Evolutionary conservation across 2,797 vertebrate species (phyloP).

Genomic region (Pterois miles): DNA sequence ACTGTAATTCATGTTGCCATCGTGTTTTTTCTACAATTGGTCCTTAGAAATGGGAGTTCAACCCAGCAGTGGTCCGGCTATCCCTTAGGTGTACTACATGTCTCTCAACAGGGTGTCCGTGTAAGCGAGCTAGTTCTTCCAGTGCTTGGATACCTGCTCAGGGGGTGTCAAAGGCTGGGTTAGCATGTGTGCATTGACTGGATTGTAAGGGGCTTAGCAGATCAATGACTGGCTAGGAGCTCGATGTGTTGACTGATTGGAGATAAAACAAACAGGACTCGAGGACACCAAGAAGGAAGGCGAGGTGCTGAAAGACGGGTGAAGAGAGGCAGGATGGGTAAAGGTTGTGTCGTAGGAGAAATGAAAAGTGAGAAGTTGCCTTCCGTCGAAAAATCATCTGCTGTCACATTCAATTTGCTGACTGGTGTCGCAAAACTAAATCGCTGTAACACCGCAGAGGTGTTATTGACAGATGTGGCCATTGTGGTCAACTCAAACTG

Average conservation of each 20-base stretch:
- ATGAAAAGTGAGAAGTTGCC: conserved; percentile 1
- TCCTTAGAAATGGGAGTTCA: conserved; percentile 3
- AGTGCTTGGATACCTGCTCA: conserved; percentile 28
- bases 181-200: conserved; percentile 70
- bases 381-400: conserved; percentile 16
- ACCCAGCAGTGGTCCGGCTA: neutral
- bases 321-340: neutral
- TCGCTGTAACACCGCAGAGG: conserved; percentile 4
- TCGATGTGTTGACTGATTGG: conserved; percentile 67
- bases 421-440: conserved; percentile 29
- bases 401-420: conserved; percentile 31
- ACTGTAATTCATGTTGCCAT: neutral
- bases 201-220: conserved; percentile 72
- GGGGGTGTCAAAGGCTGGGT: conserved; percentile 58
- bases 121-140: conserved; percentile 17
- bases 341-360: neutral
- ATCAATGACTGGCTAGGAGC: conserved; percentile 63
- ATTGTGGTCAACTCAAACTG: conserved; percentile 31
- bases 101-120: conserved; percentile 32
- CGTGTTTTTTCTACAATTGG: neutral
- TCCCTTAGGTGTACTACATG: neutral
- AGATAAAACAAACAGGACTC: conserved; percentile 65
- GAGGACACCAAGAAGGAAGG: neutral
- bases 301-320: conserved; percentile 11
- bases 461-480: conserved; percentile 27